Evolutionary conservation across 2,888 invertebrate species (phyloP), one percentile per base, ranked within the genome.

Genomic region (Hymenopus coronatus): DNA sequence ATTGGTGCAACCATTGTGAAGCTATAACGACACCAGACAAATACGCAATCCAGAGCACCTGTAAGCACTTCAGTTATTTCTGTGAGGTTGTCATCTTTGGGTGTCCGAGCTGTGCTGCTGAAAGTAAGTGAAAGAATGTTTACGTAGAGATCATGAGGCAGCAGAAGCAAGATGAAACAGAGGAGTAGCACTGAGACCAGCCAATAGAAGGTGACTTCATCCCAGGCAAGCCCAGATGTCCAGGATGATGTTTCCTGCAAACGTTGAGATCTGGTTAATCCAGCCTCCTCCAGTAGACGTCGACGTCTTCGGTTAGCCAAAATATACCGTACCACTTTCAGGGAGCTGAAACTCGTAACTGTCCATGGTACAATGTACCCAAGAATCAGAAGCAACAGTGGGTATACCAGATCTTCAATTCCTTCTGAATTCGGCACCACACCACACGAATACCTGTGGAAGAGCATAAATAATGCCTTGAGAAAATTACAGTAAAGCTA

Each of bases 11-110:
- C 3, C n/a, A 91, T 89, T 27, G 91, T 89, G 89, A 90, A 92
- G 2, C 91, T 54, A 84, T 90, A 92, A 27, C 92, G 89, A 12
- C 91, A 90, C 92, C 92, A 92, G 1, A 91, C 91, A 46, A 92
- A 91, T 15, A 90, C 90, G 12, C 91, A 91, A 83, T 92, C 92
- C 81, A 90, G 90, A 9, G 87, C 88, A 2, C 89, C 89, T 0
- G 91, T 90, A 30, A 70, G 54, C 8, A 88, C 54, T 20, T 90
- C 88, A 27, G 30, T n/a, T 46, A 90, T 33, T 27, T 85, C 88
- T 14, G 46, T n/a, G 7, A 40, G 27, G 8, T 14, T 40, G 54
- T 70, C 25, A 2, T 28, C 46, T 28, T 8, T 90, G 90, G 28
- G 88, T 90, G n/a, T 89, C 7, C 89, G 88, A 28, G 88, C 88